Evolutionary conservation across 2,113 vertebrate species (phyloP).

Genomic region (Micronycteris hirsuta): DNA sequence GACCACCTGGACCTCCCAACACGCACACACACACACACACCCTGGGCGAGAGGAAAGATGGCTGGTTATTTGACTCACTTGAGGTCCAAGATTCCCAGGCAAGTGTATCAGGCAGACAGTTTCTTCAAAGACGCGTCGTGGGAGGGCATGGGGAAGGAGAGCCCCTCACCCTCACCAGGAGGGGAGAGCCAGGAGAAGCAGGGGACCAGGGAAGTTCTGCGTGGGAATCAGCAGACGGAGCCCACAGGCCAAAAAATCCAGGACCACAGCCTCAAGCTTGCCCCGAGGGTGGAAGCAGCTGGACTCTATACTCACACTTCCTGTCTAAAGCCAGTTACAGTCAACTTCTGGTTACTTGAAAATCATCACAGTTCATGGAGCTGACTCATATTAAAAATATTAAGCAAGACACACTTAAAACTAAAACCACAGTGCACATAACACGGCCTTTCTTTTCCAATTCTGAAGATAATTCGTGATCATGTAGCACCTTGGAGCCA

Average conservation of each 20-base stretch:
- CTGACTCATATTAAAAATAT: slow-evolving; percentile 51
- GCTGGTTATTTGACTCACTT: neutral
- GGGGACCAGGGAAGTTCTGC: neutral
- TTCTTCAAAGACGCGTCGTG: neutral
- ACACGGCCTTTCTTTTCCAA: neutral
- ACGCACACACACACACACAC: neutral
- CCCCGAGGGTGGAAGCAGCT: neutral
- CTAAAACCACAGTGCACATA: neutral
- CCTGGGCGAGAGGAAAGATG: neutral
- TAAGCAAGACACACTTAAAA: slow-evolving; percentile 29
- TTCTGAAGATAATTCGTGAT: neutral
- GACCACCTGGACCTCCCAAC: neutral
- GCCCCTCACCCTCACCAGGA: neutral
- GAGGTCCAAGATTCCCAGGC: neutral
- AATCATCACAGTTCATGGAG: neutral
- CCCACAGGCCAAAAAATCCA: neutral
- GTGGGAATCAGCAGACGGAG: neutral
- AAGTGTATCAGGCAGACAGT: neutral
- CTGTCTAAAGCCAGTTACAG: neutral
- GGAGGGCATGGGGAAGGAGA: neutral
- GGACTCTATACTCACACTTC: neutral
- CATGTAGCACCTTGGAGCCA: neutral
- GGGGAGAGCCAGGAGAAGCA: neutral
- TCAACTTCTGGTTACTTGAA: slow-evolving; percentile 22
- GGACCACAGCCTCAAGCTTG: neutral